These are phyloP conservation scores for Anthonomus grandis DNA, from an alignment of 1,140 invertebrate species.

Conservation along the genomic window DNA sequence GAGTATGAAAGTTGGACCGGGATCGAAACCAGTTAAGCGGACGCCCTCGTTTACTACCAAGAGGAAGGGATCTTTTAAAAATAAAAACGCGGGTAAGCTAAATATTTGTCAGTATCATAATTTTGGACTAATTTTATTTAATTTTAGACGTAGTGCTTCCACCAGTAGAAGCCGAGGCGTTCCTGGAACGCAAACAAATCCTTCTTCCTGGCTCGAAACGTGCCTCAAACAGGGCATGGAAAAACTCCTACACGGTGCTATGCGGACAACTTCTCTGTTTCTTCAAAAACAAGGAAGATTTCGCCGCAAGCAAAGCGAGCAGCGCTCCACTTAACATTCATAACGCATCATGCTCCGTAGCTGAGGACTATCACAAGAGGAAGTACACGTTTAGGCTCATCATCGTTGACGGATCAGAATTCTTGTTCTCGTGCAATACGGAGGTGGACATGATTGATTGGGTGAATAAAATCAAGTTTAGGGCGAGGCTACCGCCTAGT, in stretches of 20 bases:
- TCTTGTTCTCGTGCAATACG: slow-evolving; percentile 76
- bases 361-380: slow-evolving; percentile 92
- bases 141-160: slow-evolving; percentile 67
- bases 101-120: background rate
- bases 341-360: slow-evolving; percentile 78
- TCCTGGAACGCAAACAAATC: slow-evolving; percentile 93
- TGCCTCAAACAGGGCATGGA: slow-evolving; percentile 93
- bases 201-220: slow-evolving; percentile 89
- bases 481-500: slow-evolving; percentile 85
- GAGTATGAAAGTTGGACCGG: slow-evolving; percentile 79
- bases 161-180: slow-evolving; percentile 87
- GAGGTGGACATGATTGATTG: slow-evolving; percentile 83
- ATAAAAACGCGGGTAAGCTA: slow-evolving; percentile 31
- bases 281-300: slow-evolving; percentile 94
- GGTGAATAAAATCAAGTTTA: slow-evolving; percentile 92
- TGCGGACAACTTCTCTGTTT: slow-evolving; percentile 96
- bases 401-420: slow-evolving; percentile 89
- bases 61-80: slow-evolving; percentile 50
- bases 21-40: slow-evolving; percentile 71
- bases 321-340: slow-evolving; percentile 87
- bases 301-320: slow-evolving; percentile 80
- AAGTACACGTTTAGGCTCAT: slow-evolving; percentile 90
- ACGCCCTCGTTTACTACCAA: slow-evolving; percentile 94
- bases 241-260: slow-evolving; percentile 90
- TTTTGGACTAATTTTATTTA: slow-evolving; percentile 2